Percentiles rank a stretch among this genome's conserved stretches.
These are phyloP conservation scores for Sebastes elongatus DNA, from an alignment of 2,797 vertebrate species.

Conservation along the genomic window DNA sequence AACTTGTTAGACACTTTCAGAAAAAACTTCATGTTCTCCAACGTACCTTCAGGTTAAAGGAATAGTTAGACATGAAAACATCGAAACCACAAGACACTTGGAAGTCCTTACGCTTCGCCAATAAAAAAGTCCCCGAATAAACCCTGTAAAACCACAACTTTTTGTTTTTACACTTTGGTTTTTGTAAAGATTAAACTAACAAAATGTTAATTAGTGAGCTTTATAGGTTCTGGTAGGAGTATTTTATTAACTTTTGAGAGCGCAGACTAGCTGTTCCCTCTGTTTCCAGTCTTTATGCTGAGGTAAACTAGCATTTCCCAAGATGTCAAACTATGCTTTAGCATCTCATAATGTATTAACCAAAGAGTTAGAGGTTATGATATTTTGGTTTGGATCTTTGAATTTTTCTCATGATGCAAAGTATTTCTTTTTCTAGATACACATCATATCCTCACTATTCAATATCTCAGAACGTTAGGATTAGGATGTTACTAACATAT, in stretches of 20 bases:
- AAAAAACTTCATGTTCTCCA: slow-evolving; percentile 52
- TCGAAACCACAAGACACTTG: neutral
- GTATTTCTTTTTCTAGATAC: neutral
- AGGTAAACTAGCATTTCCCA: neutral
- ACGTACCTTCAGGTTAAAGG: slow-evolving; percentile 40
- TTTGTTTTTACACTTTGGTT: neutral
- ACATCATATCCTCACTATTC: neutral
- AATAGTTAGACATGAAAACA: slow-evolving; percentile 4
- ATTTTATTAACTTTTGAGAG: neutral
- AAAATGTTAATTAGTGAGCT: neutral
- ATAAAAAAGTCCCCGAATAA: neutral
- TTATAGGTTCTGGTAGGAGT: neutral
- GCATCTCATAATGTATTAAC: neutral
- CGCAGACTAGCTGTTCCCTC: neutral
- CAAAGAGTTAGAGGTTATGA: neutral
- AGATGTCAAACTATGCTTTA: neutral
- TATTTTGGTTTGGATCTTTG: neutral
- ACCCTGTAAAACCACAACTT: neutral
- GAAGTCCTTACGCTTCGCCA: neutral
- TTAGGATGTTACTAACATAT: neutral
- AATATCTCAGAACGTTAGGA: neutral
- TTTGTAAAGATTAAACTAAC: neutral
- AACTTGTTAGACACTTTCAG: slow-evolving; percentile 66
- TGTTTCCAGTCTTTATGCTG: neutral
- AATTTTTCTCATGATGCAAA: neutral